A percentile compares a stretch with the other conserved stretches of the same genome.
Conservation (phyloP, 2,888 invertebrate genomes). For the Amiota communis region DNA sequence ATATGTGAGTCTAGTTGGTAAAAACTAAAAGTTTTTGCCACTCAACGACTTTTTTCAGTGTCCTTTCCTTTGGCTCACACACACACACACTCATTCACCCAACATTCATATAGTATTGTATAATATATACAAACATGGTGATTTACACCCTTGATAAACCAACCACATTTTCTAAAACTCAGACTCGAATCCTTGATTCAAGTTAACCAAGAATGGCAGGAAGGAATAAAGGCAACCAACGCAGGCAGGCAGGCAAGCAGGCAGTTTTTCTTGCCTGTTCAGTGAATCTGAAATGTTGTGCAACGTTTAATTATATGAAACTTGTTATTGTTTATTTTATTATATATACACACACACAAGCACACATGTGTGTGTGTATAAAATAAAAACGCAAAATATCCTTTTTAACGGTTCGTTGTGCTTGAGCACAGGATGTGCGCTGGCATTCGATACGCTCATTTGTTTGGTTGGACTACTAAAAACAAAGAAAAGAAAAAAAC, state of each 20-base stretch:
- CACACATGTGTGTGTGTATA: neutral
- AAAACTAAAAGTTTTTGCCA: too few relatives aligned
- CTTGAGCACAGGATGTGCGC: constrained; percentile 1
- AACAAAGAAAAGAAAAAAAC: neutral
- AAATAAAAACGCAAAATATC: constrained; percentile 13
- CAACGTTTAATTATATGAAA: constrained; percentile 50
- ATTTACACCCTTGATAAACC: too few relatives aligned
- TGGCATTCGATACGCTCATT: neutral
- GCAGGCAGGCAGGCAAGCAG: too few relatives aligned
- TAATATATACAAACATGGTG: constrained; percentile 31
- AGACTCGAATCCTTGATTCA: too few relatives aligned
- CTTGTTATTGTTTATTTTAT: constrained; percentile 24
- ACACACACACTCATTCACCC: neutral
- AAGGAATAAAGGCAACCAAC: too few relatives aligned
- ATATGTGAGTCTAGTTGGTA: too few relatives aligned
- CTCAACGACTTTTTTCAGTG: too few relatives aligned
- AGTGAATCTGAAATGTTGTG: constrained; percentile 54
- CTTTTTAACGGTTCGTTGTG: constrained; percentile 27
- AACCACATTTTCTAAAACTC: too few relatives aligned
- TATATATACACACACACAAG: neutral
- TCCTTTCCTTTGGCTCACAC: too few relatives aligned
- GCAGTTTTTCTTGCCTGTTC: constrained; percentile 57
- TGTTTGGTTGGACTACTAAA: too few relatives aligned
- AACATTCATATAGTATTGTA: constrained; percentile 45
- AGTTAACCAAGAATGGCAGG: too few relatives aligned